phyloP scores from a whole-genome alignment of 2,888 invertebrate genomes.

The Clepsis dumicolana region DNA sequence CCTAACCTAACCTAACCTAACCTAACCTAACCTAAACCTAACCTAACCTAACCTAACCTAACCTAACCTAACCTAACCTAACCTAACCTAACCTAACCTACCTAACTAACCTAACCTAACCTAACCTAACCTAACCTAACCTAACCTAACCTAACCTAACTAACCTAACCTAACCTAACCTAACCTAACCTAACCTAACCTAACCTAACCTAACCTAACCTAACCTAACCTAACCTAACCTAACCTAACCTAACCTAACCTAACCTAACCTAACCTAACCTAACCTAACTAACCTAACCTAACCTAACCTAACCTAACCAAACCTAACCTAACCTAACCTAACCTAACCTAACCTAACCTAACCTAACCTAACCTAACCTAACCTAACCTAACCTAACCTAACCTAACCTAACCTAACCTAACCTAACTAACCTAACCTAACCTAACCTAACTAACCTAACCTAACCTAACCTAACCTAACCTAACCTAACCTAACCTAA shows the following conservation, averaged over 20 bases:
- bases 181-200: slow-evolving; percentile 50
- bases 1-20: slow-evolving; percentile 29
- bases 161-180: slow-evolving; percentile 47
- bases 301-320: slow-evolving; percentile 51
- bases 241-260: slow-evolving; percentile 52
- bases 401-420: slow-evolving; percentile 39
- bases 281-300: slow-evolving; percentile 52
- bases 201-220: slow-evolving; percentile 51
- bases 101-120: slow-evolving; percentile 41
- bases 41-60: slow-evolving; percentile 31
- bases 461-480: slow-evolving; percentile 45
- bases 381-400: slow-evolving; percentile 48
- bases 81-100: slow-evolving; percentile 34
- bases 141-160: slow-evolving; percentile 48
- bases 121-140: slow-evolving; percentile 48
- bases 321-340: slow-evolving; percentile 52
- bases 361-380: slow-evolving; percentile 49
- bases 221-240: slow-evolving; percentile 51
- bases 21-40: slow-evolving; percentile 30
- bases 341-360: slow-evolving; percentile 51
- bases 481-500: slow-evolving; percentile 47
- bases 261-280: slow-evolving; percentile 47
- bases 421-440: slow-evolving; percentile 43
- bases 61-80: slow-evolving; percentile 43
- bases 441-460: slow-evolving; percentile 35